phyloP scores from a whole-genome alignment of 2,113 vertebrate species.

The Ibidorhyncha struthersii region DNA sequence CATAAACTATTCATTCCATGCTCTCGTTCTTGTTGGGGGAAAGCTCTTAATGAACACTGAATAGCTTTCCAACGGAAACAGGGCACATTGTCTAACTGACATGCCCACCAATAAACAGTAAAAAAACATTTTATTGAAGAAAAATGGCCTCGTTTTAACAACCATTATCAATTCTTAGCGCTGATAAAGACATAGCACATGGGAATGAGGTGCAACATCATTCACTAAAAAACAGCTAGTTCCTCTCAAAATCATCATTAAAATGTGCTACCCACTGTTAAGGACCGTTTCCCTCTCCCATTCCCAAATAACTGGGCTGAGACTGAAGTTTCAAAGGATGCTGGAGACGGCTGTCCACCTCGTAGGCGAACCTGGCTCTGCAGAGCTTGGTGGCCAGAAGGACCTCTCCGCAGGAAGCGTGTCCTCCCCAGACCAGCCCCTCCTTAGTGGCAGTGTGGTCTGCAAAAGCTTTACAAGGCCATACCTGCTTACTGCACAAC shows the following conservation, averaged over 20 bases:
- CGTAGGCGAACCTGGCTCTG: neutral
- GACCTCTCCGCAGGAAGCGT: neutral
- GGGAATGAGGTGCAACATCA: neutral
- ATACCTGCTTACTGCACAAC: neutral
- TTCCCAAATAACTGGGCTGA: neutral
- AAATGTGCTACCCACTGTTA: neutral
- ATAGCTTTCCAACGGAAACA: neutral
- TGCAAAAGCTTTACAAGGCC: neutral
- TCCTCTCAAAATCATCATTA: neutral
- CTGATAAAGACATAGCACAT: neutral
- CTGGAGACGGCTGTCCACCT: neutral
- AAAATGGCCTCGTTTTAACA: neutral
- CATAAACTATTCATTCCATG: neutral
- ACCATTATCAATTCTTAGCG: neutral
- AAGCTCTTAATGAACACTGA: neutral
- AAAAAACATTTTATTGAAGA: neutral
- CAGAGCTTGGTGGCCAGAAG: neutral
- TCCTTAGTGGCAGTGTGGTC: rapidly evolving
- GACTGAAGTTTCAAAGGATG: neutral
- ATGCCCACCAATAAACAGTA: neutral
- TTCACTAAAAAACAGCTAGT: neutral
- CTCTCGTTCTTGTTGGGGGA: neutral
- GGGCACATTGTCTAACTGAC: neutral
- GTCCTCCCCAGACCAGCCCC: neutral
- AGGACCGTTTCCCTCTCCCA: neutral